phyloP scores from a whole-genome alignment of 2,888 invertebrate genomes.

The Erpobdella octoculata region DNA sequence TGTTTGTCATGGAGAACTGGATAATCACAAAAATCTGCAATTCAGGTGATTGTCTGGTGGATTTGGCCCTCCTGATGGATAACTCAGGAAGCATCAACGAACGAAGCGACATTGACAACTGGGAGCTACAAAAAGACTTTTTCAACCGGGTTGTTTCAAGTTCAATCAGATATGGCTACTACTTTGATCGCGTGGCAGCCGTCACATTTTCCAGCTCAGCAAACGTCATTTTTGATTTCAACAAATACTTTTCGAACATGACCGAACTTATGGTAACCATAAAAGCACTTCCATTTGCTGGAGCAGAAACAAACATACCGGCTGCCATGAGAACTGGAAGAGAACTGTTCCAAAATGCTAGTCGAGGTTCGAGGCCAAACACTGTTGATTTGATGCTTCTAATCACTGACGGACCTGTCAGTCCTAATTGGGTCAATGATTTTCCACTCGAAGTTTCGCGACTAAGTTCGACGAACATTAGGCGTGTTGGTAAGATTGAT shows the following conservation, averaged over 20 bases:
- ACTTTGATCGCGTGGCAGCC: conserved; percentile 29
- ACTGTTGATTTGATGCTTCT: conserved; percentile 15
- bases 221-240: conserved; percentile 13
- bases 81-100: conserved; percentile 32
- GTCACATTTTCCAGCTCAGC: conserved; percentile 28
- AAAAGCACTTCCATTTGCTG: conserved; percentile 22
- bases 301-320: conserved; percentile 23
- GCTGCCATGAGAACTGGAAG: neutral
- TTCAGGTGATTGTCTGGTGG: conserved; percentile 20
- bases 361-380: conserved; percentile 4
- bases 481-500: conserved; percentile 13
- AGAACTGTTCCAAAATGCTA: conserved; percentile 11
- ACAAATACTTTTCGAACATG: neutral
- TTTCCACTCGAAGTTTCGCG: neutral
- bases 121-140: conserved; percentile 21
- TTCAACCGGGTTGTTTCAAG: conserved; percentile 3
- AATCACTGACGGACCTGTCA: conserved; percentile 22
- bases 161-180: conserved; percentile 16
- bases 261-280: neutral
- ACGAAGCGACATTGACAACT: conserved; percentile 27
- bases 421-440: neutral
- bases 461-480: conserved; percentile 9
- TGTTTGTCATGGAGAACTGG: neutral
- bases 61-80: conserved; percentile 22
- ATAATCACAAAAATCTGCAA: neutral